These are phyloP conservation scores for Allygus modestus DNA, from an alignment of 2,888 invertebrate genomes.

Conservation along the genomic window DNA sequence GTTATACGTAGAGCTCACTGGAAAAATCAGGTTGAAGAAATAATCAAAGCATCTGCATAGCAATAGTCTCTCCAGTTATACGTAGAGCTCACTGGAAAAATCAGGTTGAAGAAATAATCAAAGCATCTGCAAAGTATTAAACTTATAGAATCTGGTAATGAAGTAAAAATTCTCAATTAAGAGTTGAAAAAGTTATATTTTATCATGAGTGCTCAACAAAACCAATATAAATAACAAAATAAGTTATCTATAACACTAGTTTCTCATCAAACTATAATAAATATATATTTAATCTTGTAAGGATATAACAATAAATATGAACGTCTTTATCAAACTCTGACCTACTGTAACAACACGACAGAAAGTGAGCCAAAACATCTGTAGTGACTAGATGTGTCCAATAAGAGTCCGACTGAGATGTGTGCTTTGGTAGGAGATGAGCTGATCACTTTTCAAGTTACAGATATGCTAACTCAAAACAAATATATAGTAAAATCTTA, in stretches of 20 bases:
- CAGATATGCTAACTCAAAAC: no score
- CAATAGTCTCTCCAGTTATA: no score
- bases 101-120: no score
- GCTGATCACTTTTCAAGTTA: no score
- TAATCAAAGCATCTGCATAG: no score
- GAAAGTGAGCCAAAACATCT: neutral
- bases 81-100: no score
- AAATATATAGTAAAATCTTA: no score
- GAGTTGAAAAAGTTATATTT: neutral
- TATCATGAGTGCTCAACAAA: neutral
- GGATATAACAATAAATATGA: neutral
- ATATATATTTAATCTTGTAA: neutral
- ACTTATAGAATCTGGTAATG: neutral
- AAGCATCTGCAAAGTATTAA: no score
- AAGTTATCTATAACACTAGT: neutral
- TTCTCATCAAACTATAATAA: neutral
- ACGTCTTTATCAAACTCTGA: neutral
- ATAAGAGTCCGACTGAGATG: neutral
- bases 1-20: no score
- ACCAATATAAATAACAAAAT: neutral
- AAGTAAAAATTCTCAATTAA: neutral
- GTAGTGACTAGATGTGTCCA: neutral
- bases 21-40: no score
- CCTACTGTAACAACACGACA: neutral
- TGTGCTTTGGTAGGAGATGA: no score